These are phyloP conservation scores for Mus spicilegus DNA, from an alignment of 2,113 vertebrate genomes.

Conservation along the genomic window DNA sequence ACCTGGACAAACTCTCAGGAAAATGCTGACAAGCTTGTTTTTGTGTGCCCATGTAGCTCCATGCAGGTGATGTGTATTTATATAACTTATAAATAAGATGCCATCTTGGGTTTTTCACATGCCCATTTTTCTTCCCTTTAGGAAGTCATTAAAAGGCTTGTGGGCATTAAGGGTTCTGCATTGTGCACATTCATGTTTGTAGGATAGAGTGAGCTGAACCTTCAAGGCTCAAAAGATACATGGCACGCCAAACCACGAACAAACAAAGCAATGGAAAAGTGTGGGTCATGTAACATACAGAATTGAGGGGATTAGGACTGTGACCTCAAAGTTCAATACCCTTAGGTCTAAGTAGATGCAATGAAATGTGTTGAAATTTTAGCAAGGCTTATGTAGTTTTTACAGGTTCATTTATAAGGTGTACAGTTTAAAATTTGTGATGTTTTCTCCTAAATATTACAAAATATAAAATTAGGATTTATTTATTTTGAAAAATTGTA, in stretches of 20 bases:
- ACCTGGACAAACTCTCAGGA: background rate
- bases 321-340: background rate
- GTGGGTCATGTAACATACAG: too few species aligned
- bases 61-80: background rate
- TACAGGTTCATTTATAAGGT: background rate
- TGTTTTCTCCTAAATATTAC: background rate
- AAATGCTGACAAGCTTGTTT: background rate
- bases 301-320: background rate
- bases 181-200: background rate
- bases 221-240: background rate
- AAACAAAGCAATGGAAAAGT: background rate
- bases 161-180: accelerated
- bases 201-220: background rate
- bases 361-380: background rate
- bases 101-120: background rate
- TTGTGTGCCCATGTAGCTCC: too few species aligned
- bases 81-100: background rate
- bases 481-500: background rate
- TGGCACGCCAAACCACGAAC: background rate
- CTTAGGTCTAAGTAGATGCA: background rate
- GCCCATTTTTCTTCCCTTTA: background rate
- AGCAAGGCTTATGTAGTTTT: background rate
- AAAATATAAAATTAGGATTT: background rate
- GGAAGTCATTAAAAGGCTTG: background rate
- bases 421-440: background rate